These are phyloP conservation scores for Sebastes taczanowskii DNA, from an alignment of 2,797 vertebrate genomes.

Conservation along the genomic window DNA sequence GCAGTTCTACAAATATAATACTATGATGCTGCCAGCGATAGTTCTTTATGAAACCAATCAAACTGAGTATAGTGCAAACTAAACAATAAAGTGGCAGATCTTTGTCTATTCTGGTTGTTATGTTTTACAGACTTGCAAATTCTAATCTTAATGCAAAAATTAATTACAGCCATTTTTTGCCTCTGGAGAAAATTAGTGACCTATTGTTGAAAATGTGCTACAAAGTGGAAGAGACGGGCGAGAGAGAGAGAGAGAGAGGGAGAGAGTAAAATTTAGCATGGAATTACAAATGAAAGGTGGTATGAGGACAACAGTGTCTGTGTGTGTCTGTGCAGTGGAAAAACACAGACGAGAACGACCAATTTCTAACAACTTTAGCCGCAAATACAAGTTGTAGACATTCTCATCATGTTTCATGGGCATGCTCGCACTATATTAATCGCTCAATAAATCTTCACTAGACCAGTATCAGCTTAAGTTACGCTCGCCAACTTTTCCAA, in stretches of 20 bases:
- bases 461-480: background rate
- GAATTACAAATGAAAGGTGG: constrained; percentile 39
- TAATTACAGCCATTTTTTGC: constrained; percentile 36
- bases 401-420: background rate
- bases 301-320: constrained; percentile 1
- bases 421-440: background rate
- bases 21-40: background rate
- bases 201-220: constrained; percentile 44
- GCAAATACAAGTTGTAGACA: background rate
- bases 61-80: background rate
- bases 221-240: constrained; percentile 1
- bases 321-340: background rate
- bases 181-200: constrained; percentile 45
- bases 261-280: constrained; percentile 18
- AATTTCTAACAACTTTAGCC: background rate
- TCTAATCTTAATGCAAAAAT: constrained; percentile 41
- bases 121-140: constrained; percentile 7
- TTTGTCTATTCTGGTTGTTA: constrained; percentile 33
- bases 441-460: constrained; percentile 7
- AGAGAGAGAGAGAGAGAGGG: background rate
- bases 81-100: constrained; percentile 2
- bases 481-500: background rate
- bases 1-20: background rate
- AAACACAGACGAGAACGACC: background rate
- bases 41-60: background rate